These are phyloP conservation scores for Sinodicranocentrus sp. DNA, from an alignment of 2,888 invertebrate species.

Conservation along the genomic window DNA sequence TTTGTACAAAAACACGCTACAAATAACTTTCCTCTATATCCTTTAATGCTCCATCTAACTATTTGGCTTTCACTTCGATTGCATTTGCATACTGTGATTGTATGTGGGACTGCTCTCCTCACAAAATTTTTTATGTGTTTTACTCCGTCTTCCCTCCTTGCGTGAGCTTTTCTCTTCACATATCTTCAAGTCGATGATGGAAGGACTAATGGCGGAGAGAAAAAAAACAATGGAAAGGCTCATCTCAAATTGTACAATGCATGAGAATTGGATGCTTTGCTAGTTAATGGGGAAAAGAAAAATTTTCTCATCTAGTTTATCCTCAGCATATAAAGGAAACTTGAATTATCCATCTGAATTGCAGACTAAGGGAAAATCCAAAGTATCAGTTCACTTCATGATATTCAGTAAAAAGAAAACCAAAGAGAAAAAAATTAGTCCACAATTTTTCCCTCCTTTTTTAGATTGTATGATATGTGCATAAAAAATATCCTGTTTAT, in stretches of 20 bases:
- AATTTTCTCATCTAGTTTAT: too few relatives aligned
- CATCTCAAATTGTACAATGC: conserved; percentile 17
- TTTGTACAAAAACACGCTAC: conserved; percentile 17
- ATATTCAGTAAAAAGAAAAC: too few relatives aligned
- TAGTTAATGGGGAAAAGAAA: conserved; percentile 29
- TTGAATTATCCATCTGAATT: too few relatives aligned
- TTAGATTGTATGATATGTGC: too few relatives aligned
- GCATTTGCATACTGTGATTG: conserved; percentile 65
- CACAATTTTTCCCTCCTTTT: too few relatives aligned
- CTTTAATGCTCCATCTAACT: conserved; percentile 46
- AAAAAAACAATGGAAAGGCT: conserved; percentile 7
- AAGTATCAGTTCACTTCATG: too few relatives aligned
- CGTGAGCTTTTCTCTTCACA: not conserved
- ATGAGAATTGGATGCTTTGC: conserved; percentile 20
- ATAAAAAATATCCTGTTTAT: too few relatives aligned
- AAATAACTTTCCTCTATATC: conserved; percentile 44
- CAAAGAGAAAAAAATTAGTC: too few relatives aligned
- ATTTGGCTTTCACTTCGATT: conserved; percentile 48
- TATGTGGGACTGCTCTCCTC: conserved; percentile 21
- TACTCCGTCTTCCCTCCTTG: not conserved
- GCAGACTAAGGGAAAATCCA: too few relatives aligned
- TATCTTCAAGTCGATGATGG: conserved; percentile 23
- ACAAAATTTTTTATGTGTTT: conserved; percentile 9
- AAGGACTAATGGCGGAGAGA: not conserved
- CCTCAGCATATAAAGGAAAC: too few relatives aligned